Conservation (phyloP, 2,113 vertebrate species). For the Peromyscus californicus region DNA sequence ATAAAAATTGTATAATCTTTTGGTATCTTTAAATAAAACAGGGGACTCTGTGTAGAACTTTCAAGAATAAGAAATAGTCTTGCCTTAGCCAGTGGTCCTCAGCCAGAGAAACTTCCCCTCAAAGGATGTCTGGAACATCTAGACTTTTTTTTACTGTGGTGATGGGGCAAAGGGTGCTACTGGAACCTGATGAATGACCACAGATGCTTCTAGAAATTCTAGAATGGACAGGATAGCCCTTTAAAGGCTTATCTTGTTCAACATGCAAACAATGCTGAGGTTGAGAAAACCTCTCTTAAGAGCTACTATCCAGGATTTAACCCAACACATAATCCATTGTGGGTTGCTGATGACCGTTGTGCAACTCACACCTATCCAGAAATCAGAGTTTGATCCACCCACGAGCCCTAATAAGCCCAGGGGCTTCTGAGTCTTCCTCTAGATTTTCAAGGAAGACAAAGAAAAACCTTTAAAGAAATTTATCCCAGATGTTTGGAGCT, state of each 20-base stretch:
- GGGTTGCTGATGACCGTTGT: neutral
- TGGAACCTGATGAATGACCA: neutral
- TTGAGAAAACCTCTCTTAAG: neutral
- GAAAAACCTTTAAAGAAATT: neutral
- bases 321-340: neutral
- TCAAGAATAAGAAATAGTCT: constrained; percentile 12
- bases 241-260: neutral
- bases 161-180: neutral
- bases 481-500: neutral
- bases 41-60: neutral
- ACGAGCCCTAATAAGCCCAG: neutral
- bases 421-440: neutral
- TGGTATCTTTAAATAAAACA: neutral
- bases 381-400: neutral
- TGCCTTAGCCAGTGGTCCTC: neutral
- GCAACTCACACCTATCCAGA: neutral
- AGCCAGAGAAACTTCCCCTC: neutral
- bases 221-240: neutral
- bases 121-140: neutral
- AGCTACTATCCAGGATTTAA: neutral
- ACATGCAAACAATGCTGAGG: neutral
- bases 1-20: neutral
- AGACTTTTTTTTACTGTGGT: neutral
- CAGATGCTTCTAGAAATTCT: neutral
- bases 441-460: neutral